These are phyloP conservation scores for Xiphorhynchus elegans DNA, from an alignment of 2,113 vertebrate genomes.

Conservation along the genomic window DNA sequence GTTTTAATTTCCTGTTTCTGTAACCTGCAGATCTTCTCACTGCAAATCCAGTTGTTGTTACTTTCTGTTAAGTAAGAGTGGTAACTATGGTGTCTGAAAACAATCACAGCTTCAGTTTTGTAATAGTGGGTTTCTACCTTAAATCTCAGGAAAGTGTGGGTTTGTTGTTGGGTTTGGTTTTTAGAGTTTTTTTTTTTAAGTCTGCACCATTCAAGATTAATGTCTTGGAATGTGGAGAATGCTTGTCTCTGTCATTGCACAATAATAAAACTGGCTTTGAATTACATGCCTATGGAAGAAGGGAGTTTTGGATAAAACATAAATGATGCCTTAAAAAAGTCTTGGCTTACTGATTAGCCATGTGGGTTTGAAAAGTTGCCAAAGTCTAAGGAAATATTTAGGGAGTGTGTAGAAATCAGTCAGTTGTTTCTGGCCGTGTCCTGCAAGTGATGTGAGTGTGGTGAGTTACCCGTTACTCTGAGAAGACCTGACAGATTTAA, in stretches of 20 bases:
- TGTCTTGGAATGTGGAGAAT: neutral
- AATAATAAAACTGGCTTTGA: neutral
- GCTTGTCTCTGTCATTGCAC: neutral
- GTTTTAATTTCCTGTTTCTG: slow-evolving; percentile 34
- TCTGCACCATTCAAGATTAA: neutral
- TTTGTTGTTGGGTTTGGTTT: neutral
- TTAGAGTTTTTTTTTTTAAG: neutral
- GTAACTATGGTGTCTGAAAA: neutral
- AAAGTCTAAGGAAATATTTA: neutral
- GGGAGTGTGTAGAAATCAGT: neutral
- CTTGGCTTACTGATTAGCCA: neutral
- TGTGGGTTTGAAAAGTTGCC: neutral
- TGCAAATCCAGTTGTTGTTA: neutral
- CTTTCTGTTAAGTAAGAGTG: neutral
- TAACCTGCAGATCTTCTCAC: neutral
- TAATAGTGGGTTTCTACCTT: neutral
- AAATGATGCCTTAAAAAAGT: neutral
- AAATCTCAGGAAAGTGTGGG: neutral
- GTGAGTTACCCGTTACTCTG: neutral
- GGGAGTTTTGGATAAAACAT: neutral
- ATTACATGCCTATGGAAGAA: neutral
- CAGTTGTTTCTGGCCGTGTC: neutral
- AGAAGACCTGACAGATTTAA: neutral
- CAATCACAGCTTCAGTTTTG: neutral
- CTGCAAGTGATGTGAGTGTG: neutral